Evolutionary conservation across 2,113 vertebrate genomes (phyloP).

Genomic region (Strigops habroptila): DNA sequence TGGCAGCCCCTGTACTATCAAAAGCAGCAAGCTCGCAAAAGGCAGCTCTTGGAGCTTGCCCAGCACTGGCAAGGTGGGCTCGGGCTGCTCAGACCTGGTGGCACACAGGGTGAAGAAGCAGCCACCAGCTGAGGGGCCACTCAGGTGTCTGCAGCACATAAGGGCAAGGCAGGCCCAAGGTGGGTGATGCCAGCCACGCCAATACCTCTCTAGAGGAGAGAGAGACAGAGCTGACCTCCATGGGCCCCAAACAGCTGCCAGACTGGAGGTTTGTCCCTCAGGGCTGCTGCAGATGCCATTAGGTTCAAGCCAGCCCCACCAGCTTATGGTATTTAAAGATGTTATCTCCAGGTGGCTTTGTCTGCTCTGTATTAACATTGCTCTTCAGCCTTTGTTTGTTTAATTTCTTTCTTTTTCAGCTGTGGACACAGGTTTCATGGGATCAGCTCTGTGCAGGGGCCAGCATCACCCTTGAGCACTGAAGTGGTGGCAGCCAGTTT

Average conservation of each 20-base stretch:
- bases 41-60: accelerated
- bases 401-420: background rate
- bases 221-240: background rate
- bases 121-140: background rate
- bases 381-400: background rate
- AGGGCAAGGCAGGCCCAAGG: background rate
- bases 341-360: background rate
- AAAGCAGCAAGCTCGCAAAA: background rate
- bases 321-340: background rate
- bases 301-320: background rate
- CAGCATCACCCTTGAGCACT: background rate
- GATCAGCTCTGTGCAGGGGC: background rate
- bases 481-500: background rate
- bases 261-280: background rate
- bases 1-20: background rate
- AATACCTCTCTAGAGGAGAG: accelerated
- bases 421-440: background rate
- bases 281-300: too few relatives aligned
- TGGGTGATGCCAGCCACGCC: background rate
- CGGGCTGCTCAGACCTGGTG: background rate
- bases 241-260: background rate
- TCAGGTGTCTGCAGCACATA: accelerated
- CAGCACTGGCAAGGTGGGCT: accelerated
- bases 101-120: background rate
- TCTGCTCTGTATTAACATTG: accelerated